A percentile compares a stretch with the other conserved stretches of the same genome.
phyloP scores from a whole-genome alignment of 1,140 invertebrate species.

The Patella vulgata region DNA sequence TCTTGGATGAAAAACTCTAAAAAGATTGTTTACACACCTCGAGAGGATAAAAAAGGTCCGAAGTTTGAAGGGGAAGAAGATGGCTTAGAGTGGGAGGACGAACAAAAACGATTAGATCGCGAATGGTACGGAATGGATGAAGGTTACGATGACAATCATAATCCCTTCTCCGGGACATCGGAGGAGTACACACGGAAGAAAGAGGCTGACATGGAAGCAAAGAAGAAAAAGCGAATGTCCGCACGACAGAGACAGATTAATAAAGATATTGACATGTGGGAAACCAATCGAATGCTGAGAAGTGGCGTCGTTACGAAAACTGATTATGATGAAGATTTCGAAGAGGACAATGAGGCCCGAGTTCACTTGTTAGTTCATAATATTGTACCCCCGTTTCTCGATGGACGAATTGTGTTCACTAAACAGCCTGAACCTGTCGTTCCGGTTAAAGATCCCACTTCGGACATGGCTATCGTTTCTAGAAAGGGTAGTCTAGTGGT shows the following conservation, averaged over 20 bases:
- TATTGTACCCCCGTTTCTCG: slow-evolving; percentile 98
- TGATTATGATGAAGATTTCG: slow-evolving; percentile 91
- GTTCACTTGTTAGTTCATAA: slow-evolving; percentile 98
- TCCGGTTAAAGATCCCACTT: slow-evolving; percentile 92
- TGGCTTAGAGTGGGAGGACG: slow-evolving; percentile 87
- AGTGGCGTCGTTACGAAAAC: slow-evolving; percentile 93
- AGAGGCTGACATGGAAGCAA: slow-evolving; percentile 90
- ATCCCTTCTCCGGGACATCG: slow-evolving; percentile 90
- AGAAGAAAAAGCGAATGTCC: slow-evolving; percentile 89
- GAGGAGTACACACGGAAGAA: slow-evolving; percentile 91
- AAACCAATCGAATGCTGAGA: slow-evolving; percentile 96
- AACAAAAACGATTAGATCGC: slow-evolving; percentile 90
- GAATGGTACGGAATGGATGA: slow-evolving; percentile 97
- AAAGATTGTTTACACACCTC: slow-evolving; percentile 70
- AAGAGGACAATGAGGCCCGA: slow-evolving; percentile 88
- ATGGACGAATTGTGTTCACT: slow-evolving; percentile 98
- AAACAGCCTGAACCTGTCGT: slow-evolving; percentile 98
- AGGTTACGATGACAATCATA: slow-evolving; percentile 91
- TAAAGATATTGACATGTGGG: slow-evolving; percentile 99
- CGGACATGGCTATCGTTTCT: slow-evolving; percentile 96
- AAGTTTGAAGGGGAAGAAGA: slow-evolving; percentile 65
- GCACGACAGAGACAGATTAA: slow-evolving; percentile 94
- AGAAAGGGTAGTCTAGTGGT: slow-evolving; percentile 94
- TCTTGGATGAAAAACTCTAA: slow-evolving; percentile 75
- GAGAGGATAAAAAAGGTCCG: slow-evolving; percentile 37